Evolutionary conservation across 2,113 vertebrate genomes (phyloP).

Genomic region (Cebus imitator): DNA sequence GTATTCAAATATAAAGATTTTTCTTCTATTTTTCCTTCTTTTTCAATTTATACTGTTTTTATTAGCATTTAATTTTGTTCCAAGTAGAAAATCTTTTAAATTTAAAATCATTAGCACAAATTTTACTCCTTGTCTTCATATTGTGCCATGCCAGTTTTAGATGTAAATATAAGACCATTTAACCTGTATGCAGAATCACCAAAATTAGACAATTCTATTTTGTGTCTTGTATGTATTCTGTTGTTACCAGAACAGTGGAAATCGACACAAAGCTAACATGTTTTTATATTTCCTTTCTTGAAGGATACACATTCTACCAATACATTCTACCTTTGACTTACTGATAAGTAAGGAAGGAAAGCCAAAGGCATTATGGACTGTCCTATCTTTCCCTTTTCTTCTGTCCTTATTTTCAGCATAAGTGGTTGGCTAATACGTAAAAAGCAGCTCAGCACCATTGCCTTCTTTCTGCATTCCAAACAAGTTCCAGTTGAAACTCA

Average conservation of each 20-base stretch:
- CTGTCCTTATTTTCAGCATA: not conserved
- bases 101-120: not conserved
- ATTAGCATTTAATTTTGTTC: not conserved
- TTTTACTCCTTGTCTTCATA: not conserved
- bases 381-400: not conserved
- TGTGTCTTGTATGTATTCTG: not conserved
- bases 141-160: not conserved
- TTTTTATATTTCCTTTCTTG: not conserved
- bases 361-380: not conserved
- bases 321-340: not conserved
- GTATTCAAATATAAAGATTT: not conserved
- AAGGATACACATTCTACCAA: not conserved
- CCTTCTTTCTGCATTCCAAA: not conserved
- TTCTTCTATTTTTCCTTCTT: not conserved
- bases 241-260: not conserved
- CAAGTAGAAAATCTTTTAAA: not conserved
- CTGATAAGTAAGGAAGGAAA: not conserved
- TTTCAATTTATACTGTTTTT: not conserved
- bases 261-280: not conserved
- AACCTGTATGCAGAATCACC: not conserved
- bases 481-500: not conserved
- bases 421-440: too few relatives aligned
- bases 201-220: not conserved
- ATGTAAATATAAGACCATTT: not conserved
- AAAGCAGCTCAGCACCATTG: rapidly evolving